These are phyloP conservation scores for Drosophila silvestris DNA, from an alignment of 2,888 invertebrate species.

Conservation along the genomic window DNA sequence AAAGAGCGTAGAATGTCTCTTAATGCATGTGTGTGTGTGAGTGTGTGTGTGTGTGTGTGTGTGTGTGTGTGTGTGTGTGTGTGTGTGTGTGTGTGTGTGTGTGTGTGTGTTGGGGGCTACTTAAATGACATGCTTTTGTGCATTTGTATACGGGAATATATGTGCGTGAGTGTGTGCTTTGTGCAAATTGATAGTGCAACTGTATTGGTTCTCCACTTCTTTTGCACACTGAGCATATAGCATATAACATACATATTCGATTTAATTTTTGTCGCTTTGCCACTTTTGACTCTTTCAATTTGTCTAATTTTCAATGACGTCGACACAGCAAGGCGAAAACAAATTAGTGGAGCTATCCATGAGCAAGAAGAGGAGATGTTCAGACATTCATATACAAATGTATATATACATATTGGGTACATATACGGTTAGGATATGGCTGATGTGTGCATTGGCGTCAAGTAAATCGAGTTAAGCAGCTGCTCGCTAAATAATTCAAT, in stretches of 20 bases:
- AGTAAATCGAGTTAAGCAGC: conserved; percentile 80
- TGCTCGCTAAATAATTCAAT: conserved; percentile 79
- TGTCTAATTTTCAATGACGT: conserved; percentile 80
- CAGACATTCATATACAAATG: background rate
- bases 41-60: conserved; percentile 35
- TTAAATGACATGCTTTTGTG: conserved; percentile 65
- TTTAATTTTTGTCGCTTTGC: conserved; percentile 49
- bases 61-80: conserved; percentile 29
- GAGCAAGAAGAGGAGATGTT: conserved; percentile 21
- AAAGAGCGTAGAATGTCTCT: conserved; percentile 68
- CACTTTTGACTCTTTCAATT: conserved; percentile 76
- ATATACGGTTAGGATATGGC: conserved; percentile 12
- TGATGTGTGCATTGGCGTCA: conserved; percentile 50
- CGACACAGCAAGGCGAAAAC: conserved; percentile 63
- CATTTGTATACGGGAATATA: background rate
- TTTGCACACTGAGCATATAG: conserved; percentile 9
- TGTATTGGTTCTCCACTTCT: conserved; percentile 33
- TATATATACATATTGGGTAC: conserved; percentile 5
- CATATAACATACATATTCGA: background rate
- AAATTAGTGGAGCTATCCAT: conserved; percentile 66
- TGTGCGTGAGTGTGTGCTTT: conserved; percentile 27
- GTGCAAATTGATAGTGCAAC: conserved; percentile 70
- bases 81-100: conserved; percentile 37
- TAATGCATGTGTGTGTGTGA: conserved; percentile 43
- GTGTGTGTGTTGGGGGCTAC: conserved; percentile 58